Evolutionary conservation across 2,797 vertebrate species (phyloP).

Genomic region (Benthosema pterotum): DNA sequence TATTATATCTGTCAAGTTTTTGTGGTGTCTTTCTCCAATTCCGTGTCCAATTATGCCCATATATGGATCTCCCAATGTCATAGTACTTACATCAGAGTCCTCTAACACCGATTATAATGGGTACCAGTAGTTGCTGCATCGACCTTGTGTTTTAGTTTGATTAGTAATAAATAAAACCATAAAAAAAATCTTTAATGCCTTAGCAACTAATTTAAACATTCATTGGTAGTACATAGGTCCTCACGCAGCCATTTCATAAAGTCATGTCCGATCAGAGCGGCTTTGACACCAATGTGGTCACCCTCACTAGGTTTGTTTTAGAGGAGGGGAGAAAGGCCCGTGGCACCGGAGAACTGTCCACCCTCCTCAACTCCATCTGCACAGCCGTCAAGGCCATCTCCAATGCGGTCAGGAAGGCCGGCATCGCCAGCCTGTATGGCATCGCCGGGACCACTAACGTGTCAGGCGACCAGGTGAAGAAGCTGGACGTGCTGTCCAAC

Average conservation of each 20-base stretch:
- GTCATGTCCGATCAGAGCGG: conserved; percentile 85
- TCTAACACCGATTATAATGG: too few species aligned
- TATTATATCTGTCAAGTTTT: too few species aligned
- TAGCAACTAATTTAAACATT: too few species aligned
- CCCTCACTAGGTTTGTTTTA: conserved; percentile 92
- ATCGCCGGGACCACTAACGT: conserved; percentile 95
- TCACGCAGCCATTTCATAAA: conserved; percentile 24
- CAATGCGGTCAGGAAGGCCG: conserved; percentile 91
- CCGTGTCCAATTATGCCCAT: too few species aligned
- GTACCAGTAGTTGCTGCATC: too few species aligned
- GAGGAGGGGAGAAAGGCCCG: conserved; percentile 89
- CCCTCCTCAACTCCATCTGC: conserved; percentile 90
- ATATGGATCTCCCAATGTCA: too few species aligned
- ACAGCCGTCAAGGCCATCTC: conserved; percentile 93
- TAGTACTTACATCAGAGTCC: too few species aligned
- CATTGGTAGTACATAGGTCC: too few species aligned
- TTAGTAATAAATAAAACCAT: too few species aligned
- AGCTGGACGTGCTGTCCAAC: conserved; percentile 94
- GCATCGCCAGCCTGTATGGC: conserved; percentile 94
- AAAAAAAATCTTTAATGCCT: too few species aligned
- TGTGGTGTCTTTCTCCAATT: too few species aligned
- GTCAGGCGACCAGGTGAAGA: conserved; percentile 97
- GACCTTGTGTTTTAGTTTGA: too few species aligned
- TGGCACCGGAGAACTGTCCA: conserved; percentile 90
- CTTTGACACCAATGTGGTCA: conserved; percentile 91